Base-by-base conservation (phyloP, 92 coral and sea anemone genomes). In the Muricea muricata region DNA sequence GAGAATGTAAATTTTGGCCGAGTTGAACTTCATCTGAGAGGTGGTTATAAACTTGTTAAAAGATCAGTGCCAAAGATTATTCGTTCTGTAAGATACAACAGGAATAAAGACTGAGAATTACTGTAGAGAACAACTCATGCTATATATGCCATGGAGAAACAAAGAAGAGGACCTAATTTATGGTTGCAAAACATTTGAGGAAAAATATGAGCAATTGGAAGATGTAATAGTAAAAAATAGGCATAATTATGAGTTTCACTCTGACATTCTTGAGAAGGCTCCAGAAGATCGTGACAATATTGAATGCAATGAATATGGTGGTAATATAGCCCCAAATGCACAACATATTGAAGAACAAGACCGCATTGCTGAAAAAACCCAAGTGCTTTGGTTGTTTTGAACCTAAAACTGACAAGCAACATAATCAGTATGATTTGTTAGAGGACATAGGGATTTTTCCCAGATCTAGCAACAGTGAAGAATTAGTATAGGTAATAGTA, bases 371-470 rank as follows among this genome's bases (percentile, higher is more conserved):
- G 63, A 65, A 40, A 23, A 61, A 87, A 85, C 30, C 78, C 92
- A 28, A 91, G 94, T 84, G 89, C 88, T 88, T 84, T 48, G 94
- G 91, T 13, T 91, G 94, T 54, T 84, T 91, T 88, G 87, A 91
- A 34, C 90, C 94, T 70, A 91, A 91, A 1, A 83, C 33, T 24
- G 73, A 91, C 61, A 91, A 84, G 40, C 84, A 78, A 26, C 91
- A 88, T 30, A 72, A 75, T 68, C 91, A 87, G 65, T 91, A 89
- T 89, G 92, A 91, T 70, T 82, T 91, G 67, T 47, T 81, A 12
- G 89, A 91, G 77, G 94, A 89, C 32, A 89, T 83, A 47, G 91
- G 85, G 11, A 88, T 88, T 23, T 78, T 65, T 56, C 91, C 91
- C 13, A 88, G 88, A 34, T 37, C 88, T 32, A 47, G 54, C 75